A percentile compares a stretch with the other conserved stretches of the same genome.
These are phyloP conservation scores for Capricornis sumatraensis DNA, from an alignment of 2,113 vertebrate species.

Conservation along the genomic window DNA sequence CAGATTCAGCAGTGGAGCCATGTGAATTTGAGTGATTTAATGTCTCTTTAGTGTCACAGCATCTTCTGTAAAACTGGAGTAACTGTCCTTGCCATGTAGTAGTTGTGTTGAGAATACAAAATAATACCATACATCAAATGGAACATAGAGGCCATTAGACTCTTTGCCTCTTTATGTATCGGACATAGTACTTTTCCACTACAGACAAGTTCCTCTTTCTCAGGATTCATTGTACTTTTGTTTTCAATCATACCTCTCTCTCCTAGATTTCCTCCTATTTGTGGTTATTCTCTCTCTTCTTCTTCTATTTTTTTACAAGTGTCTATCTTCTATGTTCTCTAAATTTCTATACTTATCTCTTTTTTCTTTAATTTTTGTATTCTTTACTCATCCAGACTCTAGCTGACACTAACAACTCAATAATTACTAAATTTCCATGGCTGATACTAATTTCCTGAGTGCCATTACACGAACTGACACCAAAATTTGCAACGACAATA, in stretches of 20 bases:
- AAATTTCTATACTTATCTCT: not conserved
- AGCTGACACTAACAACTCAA: not conserved
- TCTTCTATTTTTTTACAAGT: not conserved
- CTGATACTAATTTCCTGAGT: not conserved
- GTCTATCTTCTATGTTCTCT: not conserved
- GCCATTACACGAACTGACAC: not conserved
- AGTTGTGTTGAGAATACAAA: not conserved
- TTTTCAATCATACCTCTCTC: not conserved
- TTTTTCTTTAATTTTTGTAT: not conserved
- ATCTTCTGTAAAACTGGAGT: not conserved
- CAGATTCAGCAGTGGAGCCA: not conserved
- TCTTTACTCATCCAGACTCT: not conserved
- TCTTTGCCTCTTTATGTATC: not conserved
- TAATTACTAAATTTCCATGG: not conserved
- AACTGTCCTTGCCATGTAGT: not conserved
- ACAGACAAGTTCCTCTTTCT: not conserved
- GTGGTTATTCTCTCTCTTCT: not conserved
- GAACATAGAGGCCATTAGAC: accelerated
- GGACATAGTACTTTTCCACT: not conserved
- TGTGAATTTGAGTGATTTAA: not conserved
- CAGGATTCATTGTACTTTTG: not conserved
- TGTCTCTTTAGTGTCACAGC: not conserved
- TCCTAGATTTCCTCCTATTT: not conserved
- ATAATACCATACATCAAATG: too few species aligned
- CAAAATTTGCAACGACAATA: not conserved